Evolutionary conservation across 2,888 invertebrate genomes (phyloP), one percentile per base, ranked within the genome.

Genomic region (Digitonthophagus gazella): DNA sequence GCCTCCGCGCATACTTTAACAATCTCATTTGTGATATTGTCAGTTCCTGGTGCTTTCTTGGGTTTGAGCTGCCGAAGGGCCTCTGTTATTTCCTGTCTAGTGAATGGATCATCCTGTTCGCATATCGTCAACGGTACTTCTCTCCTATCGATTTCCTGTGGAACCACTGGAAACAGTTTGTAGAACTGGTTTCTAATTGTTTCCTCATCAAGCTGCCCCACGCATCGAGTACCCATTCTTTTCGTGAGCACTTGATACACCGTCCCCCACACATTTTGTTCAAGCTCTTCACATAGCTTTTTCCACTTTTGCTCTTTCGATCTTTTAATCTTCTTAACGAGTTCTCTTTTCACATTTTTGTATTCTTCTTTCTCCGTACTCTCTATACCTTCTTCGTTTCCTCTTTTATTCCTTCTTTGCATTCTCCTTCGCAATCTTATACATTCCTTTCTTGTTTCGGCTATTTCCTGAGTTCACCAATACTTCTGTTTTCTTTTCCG

Each of bases 341-440:
- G 11, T n/a, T 65, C 15, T 54, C 14, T 54, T 65, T 16, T 67
- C 22, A 15, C 64, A 3, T 15, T n/a, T 16, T 54, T 54, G 54
- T 54, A 54, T 11, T 54, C 11, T n/a, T 54, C 14, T 54, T 11
- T 54, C 11, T 11, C 54, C 14, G 11, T 14, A n/a, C 14, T 14
- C 54, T n/a, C 2, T 14, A n/a, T 11, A 14, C 14, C 11, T 11
- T 54, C 54, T n/a, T 15, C 64, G 19, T 19, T 64, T 11, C 14
- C 8, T n/a, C 20, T 14, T 5, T 20, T 64, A 3, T 3, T 16
- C 11, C 2, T 3, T 28, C 22, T 64, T 4, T n/a, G 4, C 4
- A 64, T 6, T n/a, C 3, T 3, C 18, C 63, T 15, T 54, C 54
- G 11, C 11, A 11, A n/a, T n/a, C 11, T 11, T 14, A 54, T 14